Conservation (phyloP, 2,888 invertebrate species). For the Acrobasis repandana region DNA sequence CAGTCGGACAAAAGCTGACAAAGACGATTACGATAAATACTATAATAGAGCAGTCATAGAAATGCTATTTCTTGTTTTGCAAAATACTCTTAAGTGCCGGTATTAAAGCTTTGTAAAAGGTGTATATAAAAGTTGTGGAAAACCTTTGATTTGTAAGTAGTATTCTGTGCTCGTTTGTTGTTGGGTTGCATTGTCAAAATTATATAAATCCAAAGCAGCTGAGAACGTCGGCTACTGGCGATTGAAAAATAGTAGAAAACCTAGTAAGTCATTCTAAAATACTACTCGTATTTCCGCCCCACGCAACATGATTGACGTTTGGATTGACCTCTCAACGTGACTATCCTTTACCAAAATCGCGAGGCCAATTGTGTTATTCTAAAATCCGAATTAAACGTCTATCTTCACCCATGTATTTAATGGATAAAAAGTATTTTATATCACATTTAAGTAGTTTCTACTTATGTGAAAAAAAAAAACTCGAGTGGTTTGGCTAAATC, state of each 20-base stretch:
- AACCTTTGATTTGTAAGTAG: background rate
- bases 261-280: background rate
- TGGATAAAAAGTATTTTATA: no score
- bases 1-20: slow-evolving; percentile 6
- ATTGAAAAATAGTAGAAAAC: background rate
- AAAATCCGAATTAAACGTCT: background rate
- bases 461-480: no score
- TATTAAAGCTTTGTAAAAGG: background rate
- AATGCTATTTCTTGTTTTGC: background rate
- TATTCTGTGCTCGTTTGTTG: background rate
- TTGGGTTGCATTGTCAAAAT: background rate
- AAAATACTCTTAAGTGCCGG: no score
- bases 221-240: background rate
- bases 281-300: background rate
- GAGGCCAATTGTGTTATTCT: background rate
- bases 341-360: background rate
- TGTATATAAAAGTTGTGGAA: background rate
- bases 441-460: no score
- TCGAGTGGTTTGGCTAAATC: no score
- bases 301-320: background rate
- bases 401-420: no score
- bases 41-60: background rate
- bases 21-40: background rate
- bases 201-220: background rate
- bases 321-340: background rate